Evolutionary conservation across 1,140 invertebrate species (phyloP).

Genomic region (Probaryconus sp.): DNA sequence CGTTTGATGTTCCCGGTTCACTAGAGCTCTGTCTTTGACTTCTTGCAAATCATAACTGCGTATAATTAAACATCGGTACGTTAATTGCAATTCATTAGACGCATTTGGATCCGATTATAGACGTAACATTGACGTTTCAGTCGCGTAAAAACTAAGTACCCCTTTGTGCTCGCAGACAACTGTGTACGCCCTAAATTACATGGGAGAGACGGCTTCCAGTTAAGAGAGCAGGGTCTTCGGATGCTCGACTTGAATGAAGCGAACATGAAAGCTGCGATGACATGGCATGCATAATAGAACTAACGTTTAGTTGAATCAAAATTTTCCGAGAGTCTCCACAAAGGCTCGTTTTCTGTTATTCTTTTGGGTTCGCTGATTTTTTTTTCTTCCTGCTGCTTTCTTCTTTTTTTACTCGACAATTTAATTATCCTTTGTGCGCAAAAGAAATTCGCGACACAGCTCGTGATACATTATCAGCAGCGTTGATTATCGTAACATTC

Average conservation of each 20-base stretch:
- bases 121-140: neutral
- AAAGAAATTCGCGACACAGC: neutral
- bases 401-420: neutral
- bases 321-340: neutral
- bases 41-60: slow-evolving; percentile 26
- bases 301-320: slow-evolving; percentile 4
- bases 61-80: slow-evolving; percentile 23
- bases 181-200: slow-evolving; percentile 6
- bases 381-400: no score
- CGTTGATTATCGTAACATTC: slow-evolving; percentile 32
- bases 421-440: neutral
- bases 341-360: neutral
- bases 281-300: slow-evolving; percentile 16
- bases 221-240: slow-evolving; percentile 2
- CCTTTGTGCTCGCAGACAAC: no score
- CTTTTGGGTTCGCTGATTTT: no score
- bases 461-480: slow-evolving; percentile 19
- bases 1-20: slow-evolving; percentile 30
- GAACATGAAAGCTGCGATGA: slow-evolving; percentile 19
- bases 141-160: neutral
- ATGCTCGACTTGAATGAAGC: slow-evolving; percentile 16
- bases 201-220: slow-evolving; percentile 4
- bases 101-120: slow-evolving; percentile 21
- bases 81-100: slow-evolving; percentile 26
- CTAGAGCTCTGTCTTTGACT: slow-evolving; percentile 24